Evolutionary conservation across 2,888 invertebrate genomes (phyloP).

Genomic region (Escarpia spicata): DNA sequence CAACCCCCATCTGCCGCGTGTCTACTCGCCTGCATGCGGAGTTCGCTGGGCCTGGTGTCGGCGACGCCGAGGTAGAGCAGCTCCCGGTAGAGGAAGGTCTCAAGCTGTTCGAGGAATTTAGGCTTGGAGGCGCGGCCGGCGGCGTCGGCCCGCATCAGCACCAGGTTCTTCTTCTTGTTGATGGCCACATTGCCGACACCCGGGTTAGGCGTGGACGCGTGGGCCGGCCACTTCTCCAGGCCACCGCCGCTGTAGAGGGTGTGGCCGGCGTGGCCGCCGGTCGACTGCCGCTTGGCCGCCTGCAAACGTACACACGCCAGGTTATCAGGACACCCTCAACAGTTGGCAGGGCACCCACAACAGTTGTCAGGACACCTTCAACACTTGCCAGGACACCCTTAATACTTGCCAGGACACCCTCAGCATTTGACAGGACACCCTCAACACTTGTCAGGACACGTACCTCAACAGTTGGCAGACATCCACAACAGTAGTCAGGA

Average conservation of each 20-base stretch:
- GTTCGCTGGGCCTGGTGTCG: slow-evolving; percentile 59
- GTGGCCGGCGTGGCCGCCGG: neutral
- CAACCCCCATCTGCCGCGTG: no score
- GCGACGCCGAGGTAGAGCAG: slow-evolving; percentile 58
- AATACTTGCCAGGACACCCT: no score
- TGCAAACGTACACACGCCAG: neutral
- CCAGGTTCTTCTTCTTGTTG: slow-evolving; percentile 57
- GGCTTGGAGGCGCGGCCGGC: slow-evolving; percentile 62
- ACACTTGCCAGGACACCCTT: no score
- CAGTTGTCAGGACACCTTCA: no score
- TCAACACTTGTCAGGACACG: no score
- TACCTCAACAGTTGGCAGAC: no score
- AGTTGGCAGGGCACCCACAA: neutral
- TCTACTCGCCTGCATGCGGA: slow-evolving; percentile 57
- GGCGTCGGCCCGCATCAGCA: slow-evolving; percentile 58
- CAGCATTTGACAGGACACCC: no score
- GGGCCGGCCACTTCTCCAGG: slow-evolving; percentile 65
- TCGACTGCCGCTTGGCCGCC: neutral
- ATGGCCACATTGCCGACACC: slow-evolving; percentile 54
- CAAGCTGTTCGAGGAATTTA: slow-evolving; percentile 62
- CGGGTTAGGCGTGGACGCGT: slow-evolving; percentile 59
- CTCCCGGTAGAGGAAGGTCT: slow-evolving; percentile 62
- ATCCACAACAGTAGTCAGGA: no score
- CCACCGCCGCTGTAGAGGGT: slow-evolving; percentile 51
- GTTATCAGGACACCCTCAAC: neutral